phyloP scores from a whole-genome alignment of 23 tunicate genomes.

The Halocynthia aurantium region DNA sequence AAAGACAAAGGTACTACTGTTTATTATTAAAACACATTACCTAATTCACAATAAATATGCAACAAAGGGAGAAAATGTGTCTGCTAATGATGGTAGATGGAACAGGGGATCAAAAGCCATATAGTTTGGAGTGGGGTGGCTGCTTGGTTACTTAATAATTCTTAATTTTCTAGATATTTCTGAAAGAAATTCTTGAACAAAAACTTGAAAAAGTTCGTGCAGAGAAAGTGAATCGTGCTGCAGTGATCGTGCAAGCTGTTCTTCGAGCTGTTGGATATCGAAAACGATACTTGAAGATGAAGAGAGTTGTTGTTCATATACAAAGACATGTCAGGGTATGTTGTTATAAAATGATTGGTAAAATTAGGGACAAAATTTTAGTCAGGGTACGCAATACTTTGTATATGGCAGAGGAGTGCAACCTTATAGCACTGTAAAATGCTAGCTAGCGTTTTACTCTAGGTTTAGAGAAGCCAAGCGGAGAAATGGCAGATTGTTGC shows the following conservation, averaged over 20 bases:
- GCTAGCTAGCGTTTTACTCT: too few species aligned
- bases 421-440: too few species aligned
- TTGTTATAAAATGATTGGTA: too few species aligned
- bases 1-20: slow-evolving; percentile 55
- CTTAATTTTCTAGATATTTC: slow-evolving; percentile 43
- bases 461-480: too few species aligned
- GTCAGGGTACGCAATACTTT: too few species aligned
- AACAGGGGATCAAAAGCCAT: not conserved
- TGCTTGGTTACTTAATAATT: not conserved
- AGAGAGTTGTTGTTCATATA: slow-evolving; percentile 31
- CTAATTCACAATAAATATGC: not conserved
- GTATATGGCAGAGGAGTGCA: too few species aligned
- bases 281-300: slow-evolving; percentile 52
- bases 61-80: not conserved
- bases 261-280: slow-evolving; percentile 40
- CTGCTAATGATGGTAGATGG: not conserved
- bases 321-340: slow-evolving; percentile 73
- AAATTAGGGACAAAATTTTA: too few species aligned
- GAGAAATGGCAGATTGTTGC: too few species aligned
- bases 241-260: slow-evolving; percentile 56
- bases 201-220: slow-evolving; percentile 67
- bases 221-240: slow-evolving; percentile 61
- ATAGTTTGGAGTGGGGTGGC: not conserved
- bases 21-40: not conserved
- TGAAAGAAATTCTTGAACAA: slow-evolving; percentile 81